Percentiles rank a stretch among this genome's conserved stretches.
Evolutionary conservation across 2,888 invertebrate species (phyloP).

Genomic region (Lepidocyrtinus sp.): DNA sequence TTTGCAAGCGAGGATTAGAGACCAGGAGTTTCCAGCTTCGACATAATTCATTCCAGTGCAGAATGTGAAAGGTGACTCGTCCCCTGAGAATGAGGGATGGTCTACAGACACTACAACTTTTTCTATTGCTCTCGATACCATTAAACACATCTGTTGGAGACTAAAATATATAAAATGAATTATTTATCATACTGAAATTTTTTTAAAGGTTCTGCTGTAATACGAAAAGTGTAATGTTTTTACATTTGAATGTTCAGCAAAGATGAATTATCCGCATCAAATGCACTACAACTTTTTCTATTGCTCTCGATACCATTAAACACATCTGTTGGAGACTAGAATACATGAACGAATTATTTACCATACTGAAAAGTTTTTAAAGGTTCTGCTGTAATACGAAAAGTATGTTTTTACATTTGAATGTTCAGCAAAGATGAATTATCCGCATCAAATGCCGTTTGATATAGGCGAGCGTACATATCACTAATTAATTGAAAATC

Average conservation of each 20-base stretch:
- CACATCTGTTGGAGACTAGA: constrained; percentile 85
- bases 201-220: too few relatives aligned
- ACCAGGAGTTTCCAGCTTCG: constrained; percentile 63
- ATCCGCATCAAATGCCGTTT: constrained; percentile 90
- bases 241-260: constrained; percentile 82
- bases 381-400: too few relatives aligned
- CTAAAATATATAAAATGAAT: constrained; percentile 74
- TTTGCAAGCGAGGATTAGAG: constrained; percentile 64
- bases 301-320: constrained; percentile 81
- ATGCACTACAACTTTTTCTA: constrained; percentile 83
- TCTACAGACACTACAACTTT: constrained; percentile 77
- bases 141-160: constrained; percentile 84
- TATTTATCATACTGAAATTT: constrained; percentile 22
- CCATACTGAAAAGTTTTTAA: too few relatives aligned
- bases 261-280: constrained; percentile 87
- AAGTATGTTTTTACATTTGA: constrained; percentile 76
- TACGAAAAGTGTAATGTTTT: too few relatives aligned
- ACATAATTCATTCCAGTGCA: constrained; percentile 59
- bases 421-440: constrained; percentile 83
- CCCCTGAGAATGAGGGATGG: constrained; percentile 69
- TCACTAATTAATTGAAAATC: constrained; percentile 83
- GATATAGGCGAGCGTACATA: constrained; percentile 83
- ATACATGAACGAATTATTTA: constrained; percentile 38
- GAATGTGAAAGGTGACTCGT: constrained; percentile 67
- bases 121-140: constrained; percentile 84